These are phyloP conservation scores for Vimba vimba DNA, from an alignment of 2,113 vertebrate species.

Conservation along the genomic window DNA sequence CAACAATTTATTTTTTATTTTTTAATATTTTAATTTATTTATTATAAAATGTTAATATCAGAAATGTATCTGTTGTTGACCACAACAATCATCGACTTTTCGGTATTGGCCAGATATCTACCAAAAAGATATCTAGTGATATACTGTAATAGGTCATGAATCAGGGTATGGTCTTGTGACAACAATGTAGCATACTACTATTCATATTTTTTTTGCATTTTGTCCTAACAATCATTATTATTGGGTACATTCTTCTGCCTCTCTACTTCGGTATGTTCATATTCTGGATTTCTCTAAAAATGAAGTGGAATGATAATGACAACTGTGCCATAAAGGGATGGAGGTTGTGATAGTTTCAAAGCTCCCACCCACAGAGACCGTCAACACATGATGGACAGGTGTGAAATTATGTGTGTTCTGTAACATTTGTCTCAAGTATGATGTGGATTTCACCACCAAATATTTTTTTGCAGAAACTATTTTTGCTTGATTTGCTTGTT, in stretches of 20 bases:
- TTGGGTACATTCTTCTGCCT: not conserved
- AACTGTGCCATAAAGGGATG: not conserved
- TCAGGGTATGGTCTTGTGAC: too few relatives aligned
- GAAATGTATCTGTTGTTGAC: not conserved
- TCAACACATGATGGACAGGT: conserved; percentile 3
- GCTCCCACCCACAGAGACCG: not conserved
- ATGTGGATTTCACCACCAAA: not conserved
- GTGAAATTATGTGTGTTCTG: conserved; percentile 4
- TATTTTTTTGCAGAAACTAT: not conserved
- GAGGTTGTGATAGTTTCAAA: conserved; percentile 1
- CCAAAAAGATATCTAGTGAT: too few relatives aligned
- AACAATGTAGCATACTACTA: too few relatives aligned
- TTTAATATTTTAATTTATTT: not conserved
- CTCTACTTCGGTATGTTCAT: not conserved
- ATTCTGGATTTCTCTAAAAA: not conserved
- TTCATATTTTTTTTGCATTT: not conserved
- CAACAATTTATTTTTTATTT: too few relatives aligned
- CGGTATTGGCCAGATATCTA: too few relatives aligned
- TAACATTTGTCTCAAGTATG: not conserved
- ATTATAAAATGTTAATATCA: not conserved
- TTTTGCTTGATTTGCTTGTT: not conserved
- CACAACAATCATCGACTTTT: too few relatives aligned
- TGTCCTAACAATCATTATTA: not conserved
- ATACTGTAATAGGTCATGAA: too few relatives aligned
- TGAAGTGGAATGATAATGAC: not conserved